Evolutionary conservation across 2,113 vertebrate species (phyloP), one percentile per base, ranked within the genome.

Genomic region (Edolisoma coerulescens): DNA sequence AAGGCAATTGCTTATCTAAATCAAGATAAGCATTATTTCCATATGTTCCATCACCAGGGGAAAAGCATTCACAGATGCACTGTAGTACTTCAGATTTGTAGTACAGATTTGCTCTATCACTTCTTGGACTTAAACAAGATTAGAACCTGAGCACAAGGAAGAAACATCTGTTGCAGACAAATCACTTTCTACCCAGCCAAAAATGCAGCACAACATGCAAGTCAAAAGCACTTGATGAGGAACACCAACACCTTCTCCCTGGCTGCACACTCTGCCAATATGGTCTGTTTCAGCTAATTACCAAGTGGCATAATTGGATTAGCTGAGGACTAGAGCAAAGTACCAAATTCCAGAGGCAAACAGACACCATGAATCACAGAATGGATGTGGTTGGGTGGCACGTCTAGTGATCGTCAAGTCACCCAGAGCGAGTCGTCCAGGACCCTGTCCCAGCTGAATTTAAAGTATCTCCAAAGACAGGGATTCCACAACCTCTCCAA

Each of bases 1-100:
- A 94, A 92, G 59, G 92, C 89, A 95, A 95, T 68, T 94, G 80
- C 84, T 95, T 95, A 95, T 95, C 91, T 93, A 89, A 97, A 95
- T 95, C 83, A 95, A 91, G 88, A 95, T 82, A 95, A 92, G 74
- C 54, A 84, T 90, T 87, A 94, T 76, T 95, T 96, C 94, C 91
- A 83, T 94, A 79, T 91, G 94, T 83, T 96, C 80, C 71, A 93
- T 83, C 93, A 94, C 76, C 87, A 80, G 65, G 67, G 67, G 93
- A 69, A 85, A 93, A 90, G 87, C 92, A 47, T 37, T 88, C 91
- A 80, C 94, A 96, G 93, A 94, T 93, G 91, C 65, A 73, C 74
- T 76, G 41, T n/a, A 73, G 50, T 83, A 87, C 83, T 84, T 93
- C 85, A 94, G 88, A 90, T 94, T 85, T 95, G 94, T 90, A 95